A percentile compares a stretch with the other conserved stretches of the same genome.
These are phyloP conservation scores for Trematomus bernacchii DNA, from an alignment of 2,797 vertebrate species.

Conservation along the genomic window DNA sequence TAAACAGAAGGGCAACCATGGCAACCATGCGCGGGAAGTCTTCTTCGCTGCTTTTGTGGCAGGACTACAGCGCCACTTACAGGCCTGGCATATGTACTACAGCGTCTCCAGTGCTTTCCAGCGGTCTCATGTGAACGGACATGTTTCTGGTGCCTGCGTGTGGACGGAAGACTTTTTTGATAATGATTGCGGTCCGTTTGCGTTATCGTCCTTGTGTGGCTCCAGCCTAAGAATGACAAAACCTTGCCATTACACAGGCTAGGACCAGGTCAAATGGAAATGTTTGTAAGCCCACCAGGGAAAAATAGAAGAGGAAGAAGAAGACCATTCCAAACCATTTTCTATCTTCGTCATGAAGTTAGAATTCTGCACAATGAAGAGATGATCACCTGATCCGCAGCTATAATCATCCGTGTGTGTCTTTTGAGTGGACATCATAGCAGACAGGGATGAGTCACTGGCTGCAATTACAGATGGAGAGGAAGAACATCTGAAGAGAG, in stretches of 20 bases:
- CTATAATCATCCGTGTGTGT: constrained; percentile 38
- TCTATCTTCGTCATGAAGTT: constrained; percentile 9
- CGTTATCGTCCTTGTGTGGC: no score
- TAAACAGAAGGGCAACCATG: no score
- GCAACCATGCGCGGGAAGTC: no score
- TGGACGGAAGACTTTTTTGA: no score
- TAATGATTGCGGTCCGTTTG: no score
- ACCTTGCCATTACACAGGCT: constrained; percentile 41
- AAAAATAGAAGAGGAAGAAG: neutral
- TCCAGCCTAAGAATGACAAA: constrained; percentile 73
- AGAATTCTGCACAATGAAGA: constrained; percentile 29
- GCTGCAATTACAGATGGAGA: constrained; percentile 39
- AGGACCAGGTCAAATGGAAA: constrained; percentile 43
- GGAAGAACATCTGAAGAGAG: constrained; percentile 18
- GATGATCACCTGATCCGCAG: constrained; percentile 33
- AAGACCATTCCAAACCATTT: constrained; percentile 11
- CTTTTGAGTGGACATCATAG: constrained; percentile 33
- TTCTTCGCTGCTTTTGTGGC: no score
- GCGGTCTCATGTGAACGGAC: no score
- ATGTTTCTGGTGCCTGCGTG: no score
- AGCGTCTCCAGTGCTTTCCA: no score
- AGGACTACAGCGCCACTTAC: no score
- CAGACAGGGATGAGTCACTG: constrained; percentile 63
- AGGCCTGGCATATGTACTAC: no score
- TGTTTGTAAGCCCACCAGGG: constrained; percentile 3